Conservation (phyloP, 2,113 vertebrate genomes). For the rabbit (Oryctolagus cuniculus) region mOryCun1.1 NC_091434.1:94540501-94541000, state of each 20-base stretch:
- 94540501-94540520: too few species aligned
- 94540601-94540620: background rate
- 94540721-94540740: conserved; percentile 34
- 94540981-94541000: background rate
- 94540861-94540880: background rate
- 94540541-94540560: too few species aligned
- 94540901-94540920: background rate
- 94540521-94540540: too few species aligned
- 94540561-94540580: background rate
- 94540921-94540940: background rate
- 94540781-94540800: conserved; percentile 40
- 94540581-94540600: background rate
- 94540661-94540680: background rate
- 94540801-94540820: conserved; percentile 26
- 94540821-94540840: background rate
- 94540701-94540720: conserved; percentile 15
- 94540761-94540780: background rate
- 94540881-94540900: background rate
- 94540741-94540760: conserved; percentile 26
- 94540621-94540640: background rate
- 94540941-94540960: background rate
- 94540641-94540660: background rate
- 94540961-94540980: background rate
- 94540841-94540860: background rate
- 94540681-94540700: background rate